A percentile compares a stretch with the other conserved stretches of the same genome.
Conservation (phyloP, 2,113 vertebrate species). For the Stomatorhinus ivindoensis region DNA sequence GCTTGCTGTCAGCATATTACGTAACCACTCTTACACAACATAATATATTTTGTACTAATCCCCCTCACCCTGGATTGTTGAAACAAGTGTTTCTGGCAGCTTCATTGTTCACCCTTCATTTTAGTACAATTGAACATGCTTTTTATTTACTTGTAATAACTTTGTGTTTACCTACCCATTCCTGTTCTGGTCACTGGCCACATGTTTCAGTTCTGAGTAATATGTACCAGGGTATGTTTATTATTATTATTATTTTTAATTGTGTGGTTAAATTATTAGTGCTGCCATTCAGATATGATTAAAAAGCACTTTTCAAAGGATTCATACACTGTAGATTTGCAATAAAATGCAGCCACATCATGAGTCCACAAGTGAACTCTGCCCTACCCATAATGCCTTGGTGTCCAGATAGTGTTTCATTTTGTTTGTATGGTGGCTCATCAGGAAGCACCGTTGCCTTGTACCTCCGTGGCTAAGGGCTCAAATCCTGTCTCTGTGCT, state of each 20-base stretch:
- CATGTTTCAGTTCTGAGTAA: not conserved
- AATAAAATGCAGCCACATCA: not conserved
- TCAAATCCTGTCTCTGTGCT: not conserved
- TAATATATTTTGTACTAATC: not conserved
- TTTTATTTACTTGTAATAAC: not conserved
- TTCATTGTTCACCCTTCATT: not conserved
- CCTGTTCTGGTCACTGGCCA: not conserved
- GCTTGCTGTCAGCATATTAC: not conserved
- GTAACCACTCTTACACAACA: not conserved
- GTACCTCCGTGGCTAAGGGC: not conserved
- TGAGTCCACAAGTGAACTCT: not conserved
- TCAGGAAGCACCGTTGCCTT: not conserved
- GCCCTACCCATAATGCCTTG: conserved; percentile 7
- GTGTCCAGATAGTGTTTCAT: not conserved
- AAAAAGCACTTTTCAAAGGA: not conserved
- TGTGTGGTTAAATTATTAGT: not conserved
- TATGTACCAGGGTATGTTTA: not conserved
- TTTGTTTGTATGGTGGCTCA: not conserved
- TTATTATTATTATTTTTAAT: not conserved
- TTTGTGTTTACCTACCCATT: not conserved
- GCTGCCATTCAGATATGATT: not conserved
- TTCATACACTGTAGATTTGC: not conserved
- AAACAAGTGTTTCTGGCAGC: not conserved
- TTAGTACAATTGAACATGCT: not conserved
- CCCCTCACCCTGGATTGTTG: not conserved